These are phyloP conservation scores for Homarus gammarus DNA, from an alignment of 2,888 invertebrate genomes.

Conservation along the genomic window DNA sequence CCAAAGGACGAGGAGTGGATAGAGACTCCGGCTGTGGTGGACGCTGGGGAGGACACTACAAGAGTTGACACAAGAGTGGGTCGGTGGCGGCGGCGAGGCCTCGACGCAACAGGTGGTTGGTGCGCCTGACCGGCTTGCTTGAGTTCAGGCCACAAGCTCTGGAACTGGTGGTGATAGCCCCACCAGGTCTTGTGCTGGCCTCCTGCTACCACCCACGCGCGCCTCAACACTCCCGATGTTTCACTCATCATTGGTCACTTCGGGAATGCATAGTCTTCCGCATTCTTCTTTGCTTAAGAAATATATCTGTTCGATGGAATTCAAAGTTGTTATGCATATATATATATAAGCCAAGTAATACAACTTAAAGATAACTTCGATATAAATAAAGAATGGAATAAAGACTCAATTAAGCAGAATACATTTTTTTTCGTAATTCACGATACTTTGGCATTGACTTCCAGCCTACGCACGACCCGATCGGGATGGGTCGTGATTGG, in stretches of 20 bases:
- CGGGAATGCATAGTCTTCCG: neutral
- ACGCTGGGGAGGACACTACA: too few relatives aligned
- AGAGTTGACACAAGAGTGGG: too few relatives aligned
- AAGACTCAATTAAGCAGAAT: too few relatives aligned
- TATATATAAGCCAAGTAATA: too few relatives aligned
- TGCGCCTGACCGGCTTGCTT: too few relatives aligned
- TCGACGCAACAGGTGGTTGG: neutral
- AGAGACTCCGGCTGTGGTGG: too few relatives aligned
- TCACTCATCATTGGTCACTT: neutral
- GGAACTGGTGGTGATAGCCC: neutral
- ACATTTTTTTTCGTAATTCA: neutral
- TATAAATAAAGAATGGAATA: neutral
- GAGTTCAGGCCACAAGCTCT: too few relatives aligned
- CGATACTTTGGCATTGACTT: neutral
- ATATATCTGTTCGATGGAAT: too few relatives aligned
- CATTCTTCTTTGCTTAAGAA: neutral
- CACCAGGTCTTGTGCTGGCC: slow-evolving; percentile 1
- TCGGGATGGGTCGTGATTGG: slow-evolving; percentile 25
- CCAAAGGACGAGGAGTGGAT: too few relatives aligned
- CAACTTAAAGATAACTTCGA: too few relatives aligned
- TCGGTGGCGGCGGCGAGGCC: too few relatives aligned
- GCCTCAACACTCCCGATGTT: neutral
- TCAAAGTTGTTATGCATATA: too few relatives aligned
- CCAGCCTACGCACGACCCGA: neutral
- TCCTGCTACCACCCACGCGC: neutral